These are phyloP conservation scores for Papio anubis DNA, from an alignment of 2,113 vertebrate species.

Conservation along the genomic window DNA sequence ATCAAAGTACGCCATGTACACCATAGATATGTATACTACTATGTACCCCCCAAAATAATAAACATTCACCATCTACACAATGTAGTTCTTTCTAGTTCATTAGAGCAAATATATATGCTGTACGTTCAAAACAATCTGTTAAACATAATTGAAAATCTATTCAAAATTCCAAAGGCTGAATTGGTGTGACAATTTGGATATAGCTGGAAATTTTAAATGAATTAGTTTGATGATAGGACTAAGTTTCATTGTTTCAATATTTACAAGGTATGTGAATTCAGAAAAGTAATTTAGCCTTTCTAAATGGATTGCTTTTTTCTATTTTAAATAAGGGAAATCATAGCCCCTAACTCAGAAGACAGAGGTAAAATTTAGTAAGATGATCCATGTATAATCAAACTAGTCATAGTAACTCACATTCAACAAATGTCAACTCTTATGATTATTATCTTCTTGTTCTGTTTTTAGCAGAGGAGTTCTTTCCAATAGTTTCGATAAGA, in stretches of 20 bases:
- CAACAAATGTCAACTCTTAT: neutral
- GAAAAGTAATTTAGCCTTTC: neutral
- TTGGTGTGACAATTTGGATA: neutral
- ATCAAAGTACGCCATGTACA: too few species aligned
- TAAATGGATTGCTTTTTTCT: neutral
- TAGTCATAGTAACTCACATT: neutral
- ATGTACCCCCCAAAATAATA: neutral
- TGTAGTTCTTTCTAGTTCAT: neutral
- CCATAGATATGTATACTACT: too few species aligned
- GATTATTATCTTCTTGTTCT: neutral
- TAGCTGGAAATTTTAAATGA: neutral
- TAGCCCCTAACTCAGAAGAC: neutral
- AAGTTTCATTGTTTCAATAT: neutral
- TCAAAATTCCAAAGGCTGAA: neutral
- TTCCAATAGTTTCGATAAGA: neutral
- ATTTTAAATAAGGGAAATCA: neutral
- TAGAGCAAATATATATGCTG: neutral
- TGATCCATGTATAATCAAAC: neutral
- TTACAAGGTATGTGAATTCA: neutral
- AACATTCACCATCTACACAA: neutral
- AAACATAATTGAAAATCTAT: constrained; percentile 15
- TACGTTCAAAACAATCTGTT: neutral
- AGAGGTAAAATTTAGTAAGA: neutral
- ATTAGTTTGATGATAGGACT: neutral
- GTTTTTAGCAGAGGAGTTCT: neutral